Percentiles rank a stretch among this genome's conserved stretches.
phyloP scores from a whole-genome alignment of 2,113 vertebrate genomes.

The Microcebus griseorufus region DNA sequence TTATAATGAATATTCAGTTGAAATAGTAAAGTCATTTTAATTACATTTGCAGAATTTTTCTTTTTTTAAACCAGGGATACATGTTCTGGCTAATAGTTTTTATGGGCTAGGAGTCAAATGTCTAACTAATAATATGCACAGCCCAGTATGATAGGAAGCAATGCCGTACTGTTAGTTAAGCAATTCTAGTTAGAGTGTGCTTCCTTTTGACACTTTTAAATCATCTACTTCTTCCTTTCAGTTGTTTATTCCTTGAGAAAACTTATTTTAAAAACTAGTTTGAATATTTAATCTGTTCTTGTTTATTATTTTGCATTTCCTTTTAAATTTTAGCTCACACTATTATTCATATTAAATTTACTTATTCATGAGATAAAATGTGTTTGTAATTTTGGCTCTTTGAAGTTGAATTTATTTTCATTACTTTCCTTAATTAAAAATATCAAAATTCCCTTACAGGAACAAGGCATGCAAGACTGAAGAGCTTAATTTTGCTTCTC shows the following conservation, averaged over 20 bases:
- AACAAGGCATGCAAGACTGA: background rate
- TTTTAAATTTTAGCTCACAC: background rate
- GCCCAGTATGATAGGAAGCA: background rate
- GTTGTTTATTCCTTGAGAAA: background rate
- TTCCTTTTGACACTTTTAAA: background rate
- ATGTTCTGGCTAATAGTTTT: constrained; percentile 3
- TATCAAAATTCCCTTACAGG: background rate
- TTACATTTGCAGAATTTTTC: constrained; percentile 72
- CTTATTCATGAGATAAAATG: background rate
- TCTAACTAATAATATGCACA: background rate
- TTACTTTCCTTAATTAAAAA: background rate
- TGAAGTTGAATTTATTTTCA: background rate
- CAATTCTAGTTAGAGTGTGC: background rate
- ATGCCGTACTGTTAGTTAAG: background rate
- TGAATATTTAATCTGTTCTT: constrained; percentile 37
- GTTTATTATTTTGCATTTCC: background rate
- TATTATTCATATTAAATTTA: constrained; percentile 1
- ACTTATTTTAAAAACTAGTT: constrained; percentile 1
- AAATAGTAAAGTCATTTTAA: constrained; percentile 66
- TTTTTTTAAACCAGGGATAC: background rate
- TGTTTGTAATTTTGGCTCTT: background rate
- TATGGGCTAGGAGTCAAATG: background rate
- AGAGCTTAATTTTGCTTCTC: background rate
- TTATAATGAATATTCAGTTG: constrained; percentile 49
- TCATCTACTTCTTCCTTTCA: background rate